These are phyloP conservation scores for Eubucco bourcierii DNA, from an alignment of 2,113 vertebrate species.

Conservation along the genomic window DNA sequence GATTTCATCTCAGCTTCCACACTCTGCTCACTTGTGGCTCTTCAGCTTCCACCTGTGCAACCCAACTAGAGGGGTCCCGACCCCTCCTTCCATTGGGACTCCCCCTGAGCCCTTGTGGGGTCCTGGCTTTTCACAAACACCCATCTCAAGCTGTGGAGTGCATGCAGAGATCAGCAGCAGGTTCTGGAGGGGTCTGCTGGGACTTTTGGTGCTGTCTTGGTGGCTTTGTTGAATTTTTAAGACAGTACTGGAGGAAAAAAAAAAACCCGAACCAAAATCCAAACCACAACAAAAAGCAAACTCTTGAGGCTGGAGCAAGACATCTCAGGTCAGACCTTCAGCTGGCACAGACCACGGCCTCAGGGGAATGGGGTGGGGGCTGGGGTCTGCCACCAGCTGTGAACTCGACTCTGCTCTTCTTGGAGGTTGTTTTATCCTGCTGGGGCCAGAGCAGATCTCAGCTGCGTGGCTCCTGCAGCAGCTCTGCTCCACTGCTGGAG, in stretches of 20 bases:
- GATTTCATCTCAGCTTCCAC: neutral
- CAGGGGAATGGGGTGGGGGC: neutral
- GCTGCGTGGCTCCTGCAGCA: neutral
- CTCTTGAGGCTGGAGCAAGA: neutral
- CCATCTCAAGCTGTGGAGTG: neutral
- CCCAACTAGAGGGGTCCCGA: neutral
- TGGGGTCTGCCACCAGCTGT: neutral
- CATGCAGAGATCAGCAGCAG: accelerated
- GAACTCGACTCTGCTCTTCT: conserved; percentile 16
- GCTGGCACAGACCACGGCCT: neutral
- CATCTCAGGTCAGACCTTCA: neutral
- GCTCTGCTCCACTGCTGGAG: neutral
- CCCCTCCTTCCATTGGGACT: neutral
- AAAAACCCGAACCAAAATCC: neutral
- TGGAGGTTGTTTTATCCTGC: conserved; percentile 1
- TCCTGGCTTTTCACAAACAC: neutral
- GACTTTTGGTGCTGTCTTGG: neutral
- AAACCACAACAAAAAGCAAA: too few relatives aligned
- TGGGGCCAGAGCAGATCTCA: conserved; percentile 22
- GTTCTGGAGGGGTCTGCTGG: neutral
- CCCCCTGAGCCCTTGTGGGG: neutral
- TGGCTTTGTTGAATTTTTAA: neutral
- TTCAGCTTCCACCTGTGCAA: neutral
- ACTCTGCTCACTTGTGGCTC: neutral
- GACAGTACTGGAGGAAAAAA: neutral